Conservation (phyloP, 1,140 invertebrate species). For the Yoshiicerus persimilis region DNA sequence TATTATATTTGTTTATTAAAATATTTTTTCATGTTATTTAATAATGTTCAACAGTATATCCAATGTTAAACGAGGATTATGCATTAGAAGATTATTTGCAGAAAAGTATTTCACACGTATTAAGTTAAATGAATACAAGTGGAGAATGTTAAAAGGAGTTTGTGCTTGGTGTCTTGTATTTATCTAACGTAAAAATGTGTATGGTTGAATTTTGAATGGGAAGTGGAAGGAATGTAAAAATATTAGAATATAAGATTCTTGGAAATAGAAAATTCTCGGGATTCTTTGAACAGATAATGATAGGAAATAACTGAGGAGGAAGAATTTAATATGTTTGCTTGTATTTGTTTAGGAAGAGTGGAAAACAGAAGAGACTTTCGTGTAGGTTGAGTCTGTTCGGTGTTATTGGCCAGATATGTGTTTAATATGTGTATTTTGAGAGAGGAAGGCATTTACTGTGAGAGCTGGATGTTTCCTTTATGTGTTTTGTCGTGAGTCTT, state of each 20-base stretch:
- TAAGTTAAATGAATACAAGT: too few relatives aligned
- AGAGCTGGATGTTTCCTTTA: background rate
- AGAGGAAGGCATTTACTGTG: background rate
- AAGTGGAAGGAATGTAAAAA: background rate
- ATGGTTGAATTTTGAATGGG: too few relatives aligned
- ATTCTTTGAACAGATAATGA: conserved; percentile 8
- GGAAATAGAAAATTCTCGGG: background rate
- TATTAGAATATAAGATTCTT: background rate
- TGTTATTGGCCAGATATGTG: background rate
- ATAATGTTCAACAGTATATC: too few relatives aligned
- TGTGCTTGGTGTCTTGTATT: too few relatives aligned
- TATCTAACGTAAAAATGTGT: too few relatives aligned
- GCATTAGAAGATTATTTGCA: too few relatives aligned
- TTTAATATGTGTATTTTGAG: background rate
- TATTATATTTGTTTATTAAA: too few relatives aligned
- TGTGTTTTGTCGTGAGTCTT: background rate
- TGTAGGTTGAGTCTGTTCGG: background rate
- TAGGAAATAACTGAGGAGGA: conserved; percentile 2
- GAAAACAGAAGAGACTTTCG: background rate
- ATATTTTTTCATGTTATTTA: too few relatives aligned
- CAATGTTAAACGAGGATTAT: too few relatives aligned
- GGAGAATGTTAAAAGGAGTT: too few relatives aligned
- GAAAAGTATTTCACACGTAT: too few relatives aligned
- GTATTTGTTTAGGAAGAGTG: background rate
- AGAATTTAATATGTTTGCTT: conserved; percentile 18